Conservation (phyloP, 2,888 invertebrate species). For the Petrolisthes cinctipes region DNA sequence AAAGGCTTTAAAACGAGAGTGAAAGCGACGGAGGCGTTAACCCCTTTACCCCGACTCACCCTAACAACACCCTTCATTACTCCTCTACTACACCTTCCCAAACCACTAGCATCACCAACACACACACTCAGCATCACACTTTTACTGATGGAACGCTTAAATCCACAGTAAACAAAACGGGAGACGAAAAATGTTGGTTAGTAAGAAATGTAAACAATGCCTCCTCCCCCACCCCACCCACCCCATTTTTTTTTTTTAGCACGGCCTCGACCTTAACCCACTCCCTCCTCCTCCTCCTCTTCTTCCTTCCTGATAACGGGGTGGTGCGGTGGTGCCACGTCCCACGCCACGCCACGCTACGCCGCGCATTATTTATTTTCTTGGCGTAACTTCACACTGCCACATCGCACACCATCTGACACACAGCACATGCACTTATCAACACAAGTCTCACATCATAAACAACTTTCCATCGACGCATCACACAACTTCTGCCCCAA, state of each 20-base stretch:
- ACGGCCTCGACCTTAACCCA: constrained; percentile 3
- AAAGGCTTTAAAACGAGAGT: not conserved
- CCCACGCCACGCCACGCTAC: not conserved
- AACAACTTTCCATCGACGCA: too few relatives aligned
- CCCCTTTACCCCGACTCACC: not conserved
- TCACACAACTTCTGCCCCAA: too few relatives aligned
- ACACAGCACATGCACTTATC: too few relatives aligned
- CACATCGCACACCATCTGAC: too few relatives aligned
- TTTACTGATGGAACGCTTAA: too few relatives aligned
- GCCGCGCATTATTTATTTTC: too few relatives aligned
- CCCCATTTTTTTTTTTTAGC: not conserved
- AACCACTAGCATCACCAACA: not conserved
- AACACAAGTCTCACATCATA: too few relatives aligned
- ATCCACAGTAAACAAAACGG: too few relatives aligned
- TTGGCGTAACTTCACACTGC: too few relatives aligned
- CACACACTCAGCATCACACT: not conserved
- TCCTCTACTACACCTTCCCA: not conserved
- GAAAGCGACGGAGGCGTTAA: not conserved
- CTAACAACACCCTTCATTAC: not conserved
- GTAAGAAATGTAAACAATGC: not conserved
- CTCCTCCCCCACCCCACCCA: too few relatives aligned
- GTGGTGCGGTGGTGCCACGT: not conserved
- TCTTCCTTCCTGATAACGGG: not conserved
- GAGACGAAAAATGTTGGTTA: too few relatives aligned
- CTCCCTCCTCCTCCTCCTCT: not conserved